phyloP scores from a whole-genome alignment of 2,888 invertebrate genomes.

The Rhopalosiphum nymphaeae region DNA sequence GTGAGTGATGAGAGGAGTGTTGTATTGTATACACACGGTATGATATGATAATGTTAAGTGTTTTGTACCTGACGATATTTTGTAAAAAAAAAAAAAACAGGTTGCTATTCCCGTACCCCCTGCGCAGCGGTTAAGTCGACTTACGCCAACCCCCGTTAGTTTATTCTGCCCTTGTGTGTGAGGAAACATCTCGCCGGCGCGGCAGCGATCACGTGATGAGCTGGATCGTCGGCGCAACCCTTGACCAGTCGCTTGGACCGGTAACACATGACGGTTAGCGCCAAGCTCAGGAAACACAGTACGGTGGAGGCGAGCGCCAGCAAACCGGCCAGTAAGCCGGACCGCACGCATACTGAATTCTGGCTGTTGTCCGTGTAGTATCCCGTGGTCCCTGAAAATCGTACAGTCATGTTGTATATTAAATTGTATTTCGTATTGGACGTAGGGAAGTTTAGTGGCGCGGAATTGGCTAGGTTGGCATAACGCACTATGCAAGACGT shows the following conservation, averaged over 20 bases:
- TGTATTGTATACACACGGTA: not conserved
- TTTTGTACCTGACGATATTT: constrained; percentile 16
- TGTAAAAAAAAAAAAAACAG: not conserved
- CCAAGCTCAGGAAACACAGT: constrained; percentile 80
- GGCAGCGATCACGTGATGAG: constrained; percentile 51
- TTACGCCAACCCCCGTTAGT: constrained; percentile 69
- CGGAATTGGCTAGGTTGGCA: not conserved
- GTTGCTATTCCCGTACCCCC: constrained; percentile 1
- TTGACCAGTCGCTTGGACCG: constrained; percentile 73
- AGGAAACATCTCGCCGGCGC: constrained; percentile 72
- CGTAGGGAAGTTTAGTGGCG: not conserved
- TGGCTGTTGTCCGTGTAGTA: constrained; percentile 67
- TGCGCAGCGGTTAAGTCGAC: not conserved
- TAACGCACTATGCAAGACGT: not conserved
- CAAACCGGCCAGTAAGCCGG: constrained; percentile 78
- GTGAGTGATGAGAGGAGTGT: not conserved
- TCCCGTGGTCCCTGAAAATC: constrained; percentile 66
- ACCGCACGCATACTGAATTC: constrained; percentile 76
- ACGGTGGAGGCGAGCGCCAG: constrained; percentile 79
- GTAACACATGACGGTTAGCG: constrained; percentile 82
- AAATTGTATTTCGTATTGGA: not conserved
- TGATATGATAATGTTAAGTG: constrained; percentile 8
- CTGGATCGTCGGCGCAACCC: constrained; percentile 39
- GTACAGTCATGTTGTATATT: not conserved
- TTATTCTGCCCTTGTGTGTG: constrained; percentile 77